Conservation (phyloP, 2,113 vertebrate species). For the Cariama cristata region DNA sequence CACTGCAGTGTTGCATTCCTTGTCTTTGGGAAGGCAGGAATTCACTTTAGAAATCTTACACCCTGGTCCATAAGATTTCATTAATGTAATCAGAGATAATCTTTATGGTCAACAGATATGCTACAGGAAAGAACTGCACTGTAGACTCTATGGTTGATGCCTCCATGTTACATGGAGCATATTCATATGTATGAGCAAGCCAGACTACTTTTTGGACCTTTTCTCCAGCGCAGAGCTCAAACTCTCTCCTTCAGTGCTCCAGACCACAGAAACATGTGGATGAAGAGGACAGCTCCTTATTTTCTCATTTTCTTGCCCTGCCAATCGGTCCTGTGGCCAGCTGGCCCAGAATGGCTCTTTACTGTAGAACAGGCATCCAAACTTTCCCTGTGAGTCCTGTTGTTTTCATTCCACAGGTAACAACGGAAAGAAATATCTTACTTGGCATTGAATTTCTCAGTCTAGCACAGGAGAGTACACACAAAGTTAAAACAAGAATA, state of each 20-base stretch:
- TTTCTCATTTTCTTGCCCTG: neutral
- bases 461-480: neutral
- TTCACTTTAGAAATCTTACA: neutral
- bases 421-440: neutral
- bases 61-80: neutral
- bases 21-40: neutral
- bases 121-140: neutral
- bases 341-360: neutral
- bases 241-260: neutral
- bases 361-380: neutral
- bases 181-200: neutral
- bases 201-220: neutral
- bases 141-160: neutral
- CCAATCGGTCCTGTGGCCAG: neutral
- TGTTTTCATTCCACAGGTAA: neutral
- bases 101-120: neutral
- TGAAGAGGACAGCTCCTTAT: neutral
- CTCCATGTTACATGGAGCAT: neutral
- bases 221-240: neutral
- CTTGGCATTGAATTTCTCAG: neutral
- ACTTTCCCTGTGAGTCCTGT: neutral
- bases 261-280: neutral
- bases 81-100: neutral
- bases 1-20: neutral
- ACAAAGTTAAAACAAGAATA: neutral